A percentile compares a stretch with the other conserved stretches of the same genome.
Evolutionary conservation across 2,113 vertebrate genomes (phyloP).

Genomic region (Etheostoma spectabile): DNA sequence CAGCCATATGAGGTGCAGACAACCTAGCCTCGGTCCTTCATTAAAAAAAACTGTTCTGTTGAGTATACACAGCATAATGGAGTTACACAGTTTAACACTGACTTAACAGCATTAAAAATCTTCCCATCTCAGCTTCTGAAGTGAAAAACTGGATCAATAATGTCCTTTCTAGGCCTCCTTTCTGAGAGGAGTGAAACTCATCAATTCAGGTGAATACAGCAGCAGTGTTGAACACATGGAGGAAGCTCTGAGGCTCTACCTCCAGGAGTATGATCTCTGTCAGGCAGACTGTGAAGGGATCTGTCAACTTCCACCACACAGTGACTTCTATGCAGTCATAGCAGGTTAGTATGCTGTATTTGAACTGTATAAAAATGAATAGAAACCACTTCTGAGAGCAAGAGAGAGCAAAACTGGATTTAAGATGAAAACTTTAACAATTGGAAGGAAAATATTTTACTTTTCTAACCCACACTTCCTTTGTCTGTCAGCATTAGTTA

Average conservation of each 20-base stretch:
- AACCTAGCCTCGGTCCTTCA: neutral
- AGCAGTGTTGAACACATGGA: slow-evolving; percentile 86
- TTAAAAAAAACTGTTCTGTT: no score
- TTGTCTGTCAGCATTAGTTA: no score
- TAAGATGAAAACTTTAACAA: neutral
- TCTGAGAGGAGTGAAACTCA: slow-evolving; percentile 87
- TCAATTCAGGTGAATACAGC: slow-evolving; percentile 86
- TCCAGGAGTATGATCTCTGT: slow-evolving; percentile 84
- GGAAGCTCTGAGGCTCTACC: slow-evolving; percentile 85
- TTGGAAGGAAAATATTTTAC: neutral
- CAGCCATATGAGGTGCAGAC: slow-evolving; percentile 85
- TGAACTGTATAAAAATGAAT: neutral
- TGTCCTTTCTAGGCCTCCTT: slow-evolving; percentile 81
- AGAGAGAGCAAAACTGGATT: neutral
- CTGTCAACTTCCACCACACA: slow-evolving; percentile 82
- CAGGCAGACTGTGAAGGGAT: slow-evolving; percentile 85
- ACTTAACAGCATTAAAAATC: neutral
- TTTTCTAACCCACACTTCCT: no score
- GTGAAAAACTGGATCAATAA: neutral
- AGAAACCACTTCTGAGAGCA: neutral
- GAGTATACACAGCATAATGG: neutral
- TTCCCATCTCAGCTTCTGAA: neutral
- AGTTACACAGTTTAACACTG: neutral
- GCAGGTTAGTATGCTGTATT: slow-evolving; percentile 81
- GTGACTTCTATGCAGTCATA: slow-evolving; percentile 86